Conservation (phyloP, 1,140 invertebrate species). For the Babylonia areolata region DNA sequence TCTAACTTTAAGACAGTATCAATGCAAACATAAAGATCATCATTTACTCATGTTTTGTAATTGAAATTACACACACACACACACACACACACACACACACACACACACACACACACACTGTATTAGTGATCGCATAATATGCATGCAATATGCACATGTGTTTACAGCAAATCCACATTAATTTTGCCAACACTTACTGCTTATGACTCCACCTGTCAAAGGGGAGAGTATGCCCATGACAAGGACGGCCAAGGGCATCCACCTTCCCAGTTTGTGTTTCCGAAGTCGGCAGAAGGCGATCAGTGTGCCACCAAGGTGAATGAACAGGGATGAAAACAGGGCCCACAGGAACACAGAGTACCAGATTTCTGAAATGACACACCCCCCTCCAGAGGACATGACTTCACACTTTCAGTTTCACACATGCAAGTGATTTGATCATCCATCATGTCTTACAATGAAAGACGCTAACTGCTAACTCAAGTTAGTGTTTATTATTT, state of each 20-base stretch:
- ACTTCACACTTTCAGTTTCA: not conserved
- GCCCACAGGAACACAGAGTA: conserved; percentile 96
- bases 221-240: conserved; percentile 92
- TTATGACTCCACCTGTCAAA: conserved; percentile 89
- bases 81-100: no score
- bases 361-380: conserved; percentile 89
- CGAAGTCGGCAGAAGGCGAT: conserved; percentile 92
- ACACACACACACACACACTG: no score
- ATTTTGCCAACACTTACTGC: conserved; percentile 81
- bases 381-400: not conserved
- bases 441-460: not conserved
- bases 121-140: no score
- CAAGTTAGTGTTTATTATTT: not conserved
- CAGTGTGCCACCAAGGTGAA: conserved; percentile 91
- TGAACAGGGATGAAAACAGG: conserved; percentile 93
- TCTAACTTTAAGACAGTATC: no score
- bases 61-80: no score
- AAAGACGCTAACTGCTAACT: not conserved
- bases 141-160: no score
- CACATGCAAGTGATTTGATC: not conserved
- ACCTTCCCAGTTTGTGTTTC: conserved; percentile 93
- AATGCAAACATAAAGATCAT: no score
- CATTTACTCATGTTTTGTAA: no score
- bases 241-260: conserved; percentile 91
- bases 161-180: no score